A percentile compares a stretch with the other conserved stretches of the same genome.
Evolutionary conservation across 2,888 invertebrate species (phyloP).

Genomic region (Cheilosia pagana): DNA sequence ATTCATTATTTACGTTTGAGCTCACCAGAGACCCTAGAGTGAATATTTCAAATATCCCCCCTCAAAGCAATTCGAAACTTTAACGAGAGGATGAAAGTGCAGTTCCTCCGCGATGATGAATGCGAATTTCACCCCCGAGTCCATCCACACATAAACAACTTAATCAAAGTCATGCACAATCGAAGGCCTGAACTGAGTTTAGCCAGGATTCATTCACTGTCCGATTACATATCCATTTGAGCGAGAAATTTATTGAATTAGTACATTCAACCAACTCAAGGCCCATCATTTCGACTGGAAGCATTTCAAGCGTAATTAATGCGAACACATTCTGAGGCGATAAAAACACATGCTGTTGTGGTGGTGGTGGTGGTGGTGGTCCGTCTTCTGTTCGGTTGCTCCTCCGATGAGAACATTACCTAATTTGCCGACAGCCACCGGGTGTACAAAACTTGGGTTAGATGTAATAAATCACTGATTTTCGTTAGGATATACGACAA

Average conservation of each 20-base stretch:
- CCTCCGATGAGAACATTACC: constrained; percentile 2
- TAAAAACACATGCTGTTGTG: constrained; percentile 56
- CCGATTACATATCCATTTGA: constrained; percentile 24
- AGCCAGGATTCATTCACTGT: constrained; percentile 8
- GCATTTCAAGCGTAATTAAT: constrained; percentile 57
- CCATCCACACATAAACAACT: constrained; percentile 30
- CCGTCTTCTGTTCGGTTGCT: constrained; percentile 3
- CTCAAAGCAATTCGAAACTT: constrained; percentile 2
- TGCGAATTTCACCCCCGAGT: not conserved
- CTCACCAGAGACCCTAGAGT: constrained; percentile 34
- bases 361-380: constrained; percentile 1
- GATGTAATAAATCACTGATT: constrained; percentile 53
- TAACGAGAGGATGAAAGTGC: constrained; percentile 48
- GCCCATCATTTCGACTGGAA: constrained; percentile 56
- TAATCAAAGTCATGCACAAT: constrained; percentile 54
- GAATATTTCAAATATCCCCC: constrained; percentile 5
- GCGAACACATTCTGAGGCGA: constrained; percentile 35
- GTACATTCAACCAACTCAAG: constrained; percentile 27
- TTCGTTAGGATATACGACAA: not conserved
- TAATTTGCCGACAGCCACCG: not conserved
- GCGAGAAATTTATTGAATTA: constrained; percentile 46
- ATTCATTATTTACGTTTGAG: constrained; percentile 58
- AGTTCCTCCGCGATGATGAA: constrained; percentile 1
- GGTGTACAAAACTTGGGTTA: constrained; percentile 6
- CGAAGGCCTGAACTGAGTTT: constrained; percentile 5